These are phyloP conservation scores for Ptychodera flava DNA, from an alignment of 35 echinoderm and acorn worm genomes.

Conservation along the genomic window DNA sequence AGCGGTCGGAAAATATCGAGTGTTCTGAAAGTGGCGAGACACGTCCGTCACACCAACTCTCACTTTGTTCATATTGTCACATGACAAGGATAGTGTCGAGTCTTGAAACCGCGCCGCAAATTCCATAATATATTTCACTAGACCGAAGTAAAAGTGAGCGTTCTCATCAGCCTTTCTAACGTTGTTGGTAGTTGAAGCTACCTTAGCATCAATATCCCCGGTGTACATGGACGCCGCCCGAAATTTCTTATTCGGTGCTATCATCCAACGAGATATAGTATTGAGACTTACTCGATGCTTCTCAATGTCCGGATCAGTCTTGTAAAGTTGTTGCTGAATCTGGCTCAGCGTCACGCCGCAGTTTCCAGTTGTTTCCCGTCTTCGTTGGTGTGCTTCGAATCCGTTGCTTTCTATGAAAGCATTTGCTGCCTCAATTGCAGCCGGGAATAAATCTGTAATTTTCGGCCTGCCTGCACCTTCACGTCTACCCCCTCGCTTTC, in stretches of 20 bases:
- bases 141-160: conserved; percentile 48
- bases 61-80: no score
- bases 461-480: no score
- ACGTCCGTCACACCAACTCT: conserved; percentile 32
- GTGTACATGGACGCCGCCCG: conserved; percentile 14
- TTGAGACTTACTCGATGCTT: not conserved
- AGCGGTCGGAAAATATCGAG: not conserved
- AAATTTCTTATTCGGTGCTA: conserved; percentile 20
- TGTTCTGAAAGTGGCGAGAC: not conserved
- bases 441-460: no score
- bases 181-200: conserved; percentile 22
- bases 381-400: conserved; percentile 49
- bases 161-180: conserved; percentile 10
- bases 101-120: conserved; percentile 6
- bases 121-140: conserved; percentile 40
- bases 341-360: conserved; percentile 40
- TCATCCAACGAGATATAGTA: conserved; percentile 7
- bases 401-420: conserved; percentile 57
- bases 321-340: conserved; percentile 29
- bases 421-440: conserved; percentile 17
- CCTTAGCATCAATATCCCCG: conserved; percentile 34
- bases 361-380: conserved; percentile 20
- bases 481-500: no score
- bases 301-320: conserved; percentile 15
- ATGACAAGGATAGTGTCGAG: conserved; percentile 18